Conservation (phyloP, 2,888 invertebrate species). For the Tyria jacobaeae region DNA sequence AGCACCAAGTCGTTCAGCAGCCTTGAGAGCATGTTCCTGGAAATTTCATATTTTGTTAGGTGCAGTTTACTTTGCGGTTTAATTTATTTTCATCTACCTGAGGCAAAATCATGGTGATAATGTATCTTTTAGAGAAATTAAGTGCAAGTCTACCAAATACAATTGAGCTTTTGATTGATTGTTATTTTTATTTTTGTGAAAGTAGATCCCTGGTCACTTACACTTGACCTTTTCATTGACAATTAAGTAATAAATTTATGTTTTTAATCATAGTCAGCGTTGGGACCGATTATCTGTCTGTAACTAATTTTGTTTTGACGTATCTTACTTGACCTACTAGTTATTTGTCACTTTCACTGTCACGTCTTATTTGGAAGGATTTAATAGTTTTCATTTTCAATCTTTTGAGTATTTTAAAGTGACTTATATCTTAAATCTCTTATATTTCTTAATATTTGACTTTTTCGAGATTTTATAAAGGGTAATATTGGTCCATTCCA, state of each 20-base stretch:
- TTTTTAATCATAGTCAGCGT: constrained; percentile 24
- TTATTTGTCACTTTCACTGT: constrained; percentile 42
- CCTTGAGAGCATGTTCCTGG: constrained; percentile 78
- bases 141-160: not conserved
- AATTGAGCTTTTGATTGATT: constrained; percentile 20
- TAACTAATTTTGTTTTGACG: constrained; percentile 33
- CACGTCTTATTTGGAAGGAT: constrained; percentile 24
- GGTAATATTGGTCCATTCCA: too few species aligned
- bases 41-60: not conserved
- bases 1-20: constrained; percentile 68
- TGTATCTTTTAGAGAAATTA: not conserved
- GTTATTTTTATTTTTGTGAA: constrained; percentile 24
- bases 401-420: constrained; percentile 1
- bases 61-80: not conserved
- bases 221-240: constrained; percentile 37
- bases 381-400: constrained; percentile 22
- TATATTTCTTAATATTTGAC: too few species aligned
- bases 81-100: not conserved
- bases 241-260: constrained; percentile 31
- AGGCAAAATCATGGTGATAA: not conserved
- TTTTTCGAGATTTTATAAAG: too few species aligned
- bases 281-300: constrained; percentile 26
- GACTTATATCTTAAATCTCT: constrained; percentile 7
- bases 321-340: constrained; percentile 35
- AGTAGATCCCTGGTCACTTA: constrained; percentile 19